Base-by-base conservation (phyloP, 2,797 vertebrate species). In the Streptopelia turtur region DNA sequence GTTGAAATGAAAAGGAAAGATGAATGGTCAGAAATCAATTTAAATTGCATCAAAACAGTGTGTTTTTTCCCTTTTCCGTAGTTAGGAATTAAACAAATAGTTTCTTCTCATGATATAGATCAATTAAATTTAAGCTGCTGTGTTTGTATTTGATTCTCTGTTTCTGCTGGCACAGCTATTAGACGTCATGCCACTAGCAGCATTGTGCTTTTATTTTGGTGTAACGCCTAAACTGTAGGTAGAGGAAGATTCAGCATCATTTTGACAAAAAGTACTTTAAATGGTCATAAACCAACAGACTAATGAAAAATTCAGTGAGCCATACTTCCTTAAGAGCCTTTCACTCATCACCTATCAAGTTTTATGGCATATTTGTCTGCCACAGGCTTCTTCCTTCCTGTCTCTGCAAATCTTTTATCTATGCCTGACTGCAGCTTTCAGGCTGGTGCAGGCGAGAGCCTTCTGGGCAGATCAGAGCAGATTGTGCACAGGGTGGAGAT, bases 241-340 rank as follows among this genome's bases (percentile, higher is more conserved):
- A 59, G 24, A 77, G 14, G 15, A 88, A 69, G 50, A 25, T 84
- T 53, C 16, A 81, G 37, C 45, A 74, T 14, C 8, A 31, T 79
- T 89, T 87, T 9, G 9, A 69, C 30, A 49, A 21, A 20, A 75
- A 68, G 13, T 76, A 43, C 31, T 95, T 81, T 83, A 57, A 83
- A 55, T 76, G 16, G 47, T 79, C 52, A 27, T 87, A 59, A 92
- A 94, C 16, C 53, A 84, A n/a, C 15, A 89, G 27, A 41, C 10
- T 79, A 80, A 74, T 66, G 56, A 93, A 94, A 92, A 92, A 74
- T 80, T 55, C n/a, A 74, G 79, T 35, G 28, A 83, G 37, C n/a
- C 27, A 16, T 45, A 23, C 59, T 93, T 92, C 49, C 53, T 77
- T 89, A 80, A 74, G 21, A 37, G 31, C 33, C 45, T 91, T 91